phyloP scores from a whole-genome alignment of 2,888 invertebrate genomes.

The Sympetrum striolatum region DNA sequence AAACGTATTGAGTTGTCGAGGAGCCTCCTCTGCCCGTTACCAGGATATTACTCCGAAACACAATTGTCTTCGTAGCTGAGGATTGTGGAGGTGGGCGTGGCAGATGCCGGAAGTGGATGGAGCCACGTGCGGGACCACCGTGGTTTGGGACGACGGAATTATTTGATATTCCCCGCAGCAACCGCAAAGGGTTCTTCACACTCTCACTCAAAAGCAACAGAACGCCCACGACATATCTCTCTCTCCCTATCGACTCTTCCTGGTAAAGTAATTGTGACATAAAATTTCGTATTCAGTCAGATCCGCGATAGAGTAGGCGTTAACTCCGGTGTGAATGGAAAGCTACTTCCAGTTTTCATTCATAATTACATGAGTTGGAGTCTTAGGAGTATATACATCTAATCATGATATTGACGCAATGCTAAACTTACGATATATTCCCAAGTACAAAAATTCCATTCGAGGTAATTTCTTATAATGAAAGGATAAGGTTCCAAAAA shows the following conservation, averaged over 20 bases:
- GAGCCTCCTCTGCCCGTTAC: neutral
- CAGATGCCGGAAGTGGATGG: neutral
- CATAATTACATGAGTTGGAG: no score
- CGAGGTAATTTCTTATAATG: no score
- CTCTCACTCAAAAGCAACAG: neutral
- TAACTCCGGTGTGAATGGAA: no score
- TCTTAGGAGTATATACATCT: no score
- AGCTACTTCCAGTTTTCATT: no score
- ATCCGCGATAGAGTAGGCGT: neutral
- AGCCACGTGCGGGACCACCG: no score
- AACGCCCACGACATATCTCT: neutral
- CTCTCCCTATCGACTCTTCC: neutral
- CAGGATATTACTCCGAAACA: neutral
- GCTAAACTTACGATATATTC: no score
- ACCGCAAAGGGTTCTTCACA: neutral
- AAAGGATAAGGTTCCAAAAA: no score
- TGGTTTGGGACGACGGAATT: neutral
- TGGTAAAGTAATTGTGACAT: neutral
- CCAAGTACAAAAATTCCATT: no score
- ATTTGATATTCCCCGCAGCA: neutral
- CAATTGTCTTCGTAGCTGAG: neutral
- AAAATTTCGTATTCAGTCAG: neutral
- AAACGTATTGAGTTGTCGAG: neutral
- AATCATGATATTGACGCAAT: no score
- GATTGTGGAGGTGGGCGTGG: neutral